These are phyloP conservation scores for Halisarca cf. caerulea DNA, from an alignment of 37 sponge, comb jelly and placozoan genomes.

Conservation along the genomic window DNA sequence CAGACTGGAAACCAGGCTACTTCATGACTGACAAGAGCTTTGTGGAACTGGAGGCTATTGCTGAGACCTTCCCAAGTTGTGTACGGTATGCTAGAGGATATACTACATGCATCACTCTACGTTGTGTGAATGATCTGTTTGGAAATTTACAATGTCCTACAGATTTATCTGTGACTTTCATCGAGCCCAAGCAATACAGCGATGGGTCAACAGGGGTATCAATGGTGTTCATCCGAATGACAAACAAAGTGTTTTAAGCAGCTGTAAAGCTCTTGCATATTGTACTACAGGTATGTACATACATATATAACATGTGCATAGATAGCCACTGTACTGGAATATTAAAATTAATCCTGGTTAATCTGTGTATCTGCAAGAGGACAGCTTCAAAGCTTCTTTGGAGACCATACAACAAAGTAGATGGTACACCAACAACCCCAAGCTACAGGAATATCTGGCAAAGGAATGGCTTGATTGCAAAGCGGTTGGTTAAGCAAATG, in stretches of 20 bases:
- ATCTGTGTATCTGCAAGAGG: too few species aligned
- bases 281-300: neutral
- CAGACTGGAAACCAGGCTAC: conserved; percentile 32
- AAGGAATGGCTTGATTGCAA: conserved; percentile 31
- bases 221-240: neutral
- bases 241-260: neutral
- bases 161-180: neutral
- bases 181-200: neutral
- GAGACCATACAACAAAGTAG: neutral
- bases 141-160: neutral
- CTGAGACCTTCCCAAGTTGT: conserved; percentile 5
- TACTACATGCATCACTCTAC: neutral
- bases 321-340: too few species aligned
- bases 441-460: conserved; percentile 21
- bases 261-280: neutral
- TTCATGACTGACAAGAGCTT: conserved; percentile 48
- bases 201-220: neutral
- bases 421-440: conserved; percentile 26
- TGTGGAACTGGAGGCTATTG: conserved; percentile 20
- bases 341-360: too few species aligned
- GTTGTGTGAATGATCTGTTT: neutral
- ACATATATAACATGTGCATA: too few species aligned
- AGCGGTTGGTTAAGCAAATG: conserved; percentile 16
- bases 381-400: neutral
- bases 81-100: neutral